Evolutionary conservation across 1,140 invertebrate species (phyloP).

Genomic region (Heliconius melpomene): DNA sequence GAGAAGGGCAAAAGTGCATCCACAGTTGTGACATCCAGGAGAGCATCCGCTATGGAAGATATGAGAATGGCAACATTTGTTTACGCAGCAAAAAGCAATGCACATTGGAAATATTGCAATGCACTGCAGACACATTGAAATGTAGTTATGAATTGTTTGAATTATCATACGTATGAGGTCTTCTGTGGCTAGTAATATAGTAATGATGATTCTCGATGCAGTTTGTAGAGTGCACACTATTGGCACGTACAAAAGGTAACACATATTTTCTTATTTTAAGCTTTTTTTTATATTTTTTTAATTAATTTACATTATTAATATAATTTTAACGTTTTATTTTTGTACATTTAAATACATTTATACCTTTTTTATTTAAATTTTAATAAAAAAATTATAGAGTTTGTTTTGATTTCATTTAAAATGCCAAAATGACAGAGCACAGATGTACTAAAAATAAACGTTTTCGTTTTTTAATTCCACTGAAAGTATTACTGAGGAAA

Average conservation of each 20-base stretch:
- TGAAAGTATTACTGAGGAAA: too few relatives aligned
- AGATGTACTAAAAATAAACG: background rate
- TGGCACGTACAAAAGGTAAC: constrained; percentile 36
- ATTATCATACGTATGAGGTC: constrained; percentile 46
- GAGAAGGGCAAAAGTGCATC: constrained; percentile 28
- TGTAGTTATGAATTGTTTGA: constrained; percentile 40
- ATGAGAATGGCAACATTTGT: constrained; percentile 33
- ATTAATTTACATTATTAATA: background rate
- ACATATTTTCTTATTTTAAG: constrained; percentile 10
- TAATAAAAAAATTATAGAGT: background rate
- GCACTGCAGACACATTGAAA: constrained; percentile 41
- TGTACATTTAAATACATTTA: constrained; percentile 6
- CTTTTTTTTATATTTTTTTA: background rate
- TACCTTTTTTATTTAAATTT: constrained; percentile 16
- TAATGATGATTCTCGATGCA: constrained; percentile 40
- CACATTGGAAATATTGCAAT: constrained; percentile 45
- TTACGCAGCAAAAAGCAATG: constrained; percentile 38
- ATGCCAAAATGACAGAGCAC: background rate
- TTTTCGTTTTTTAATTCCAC: too few relatives aligned
- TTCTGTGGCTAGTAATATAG: constrained; percentile 45
- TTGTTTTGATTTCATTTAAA: constrained; percentile 4
- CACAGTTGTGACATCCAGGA: constrained; percentile 32
- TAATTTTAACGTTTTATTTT: background rate
- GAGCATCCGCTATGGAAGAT: constrained; percentile 32
- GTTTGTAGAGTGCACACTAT: constrained; percentile 42